Base-by-base conservation (phyloP, 2,888 invertebrate genomes). In the Chouioia cunea region DNA sequence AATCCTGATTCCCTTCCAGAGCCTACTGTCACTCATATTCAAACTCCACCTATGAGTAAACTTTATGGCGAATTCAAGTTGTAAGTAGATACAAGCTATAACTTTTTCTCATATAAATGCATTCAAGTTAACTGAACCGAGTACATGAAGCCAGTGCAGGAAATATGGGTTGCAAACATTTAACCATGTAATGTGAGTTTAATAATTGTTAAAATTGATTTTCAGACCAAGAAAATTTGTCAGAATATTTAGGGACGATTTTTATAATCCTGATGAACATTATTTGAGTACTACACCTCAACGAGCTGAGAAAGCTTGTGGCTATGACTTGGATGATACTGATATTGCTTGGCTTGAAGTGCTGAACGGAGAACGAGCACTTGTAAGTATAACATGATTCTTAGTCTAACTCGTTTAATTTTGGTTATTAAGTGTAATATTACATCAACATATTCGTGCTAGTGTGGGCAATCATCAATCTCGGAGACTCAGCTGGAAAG, bases 1-100 rank as follows among this genome's bases (percentile, higher is more conserved):
- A 97, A 97, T 88, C 96, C 97, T 16, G 97, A 97, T 87, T 94
- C 94, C 72, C 89, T 97, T 79, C 97, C 97, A 27, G 94, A 95
- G 84, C 94, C 97, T 36, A 91, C 91, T 81, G 95, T 97, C 81
- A 92, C 92, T 79, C 89, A 92, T 76, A 91, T 92, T 80, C 90
- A 91, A 77, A 81, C 84, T 70, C 81, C 82, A 67, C 79, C 81
- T 47, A 80, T 81, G 68, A 80, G 81, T 71, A 88, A 87, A 77
- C 82, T 86, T 68, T 87, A 87, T 79, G 89, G 91, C 81, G 93
- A 94, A 86, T 95, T 95, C 85, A 94, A 93, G 89, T 89, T 95
- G 95, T 96, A 87, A 92, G 93, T 91, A 74, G 54, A 15, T 70
- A 59, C 18, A 22, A 53, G 53, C n/a, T 53, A 23, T 53, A n/a